Evolutionary conservation across 2,113 vertebrate species (phyloP), one percentile per base, ranked within the genome.

Genomic region (Gobiocypris rarus): DNA sequence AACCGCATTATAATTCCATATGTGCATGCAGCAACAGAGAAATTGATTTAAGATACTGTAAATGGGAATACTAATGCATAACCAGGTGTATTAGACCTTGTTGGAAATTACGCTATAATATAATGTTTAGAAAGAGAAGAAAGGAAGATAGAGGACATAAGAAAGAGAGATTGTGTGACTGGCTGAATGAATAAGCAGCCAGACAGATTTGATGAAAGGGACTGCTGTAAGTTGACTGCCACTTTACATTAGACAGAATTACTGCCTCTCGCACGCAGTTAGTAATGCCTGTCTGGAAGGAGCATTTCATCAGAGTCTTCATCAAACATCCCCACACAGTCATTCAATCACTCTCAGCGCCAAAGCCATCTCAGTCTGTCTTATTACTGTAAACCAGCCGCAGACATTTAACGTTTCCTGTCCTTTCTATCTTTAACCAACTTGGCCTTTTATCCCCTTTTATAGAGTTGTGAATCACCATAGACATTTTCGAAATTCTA

Each of bases 201-300:
- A 73, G 70, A 48, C 70, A 24, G 41, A 73, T 73, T 73, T 73
- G 70, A 73, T 48, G 38, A 73, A 73, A 48, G 11, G 24, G 41
- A 41, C 19, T 70, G 34, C 34, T 5, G 34, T n/a, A 41, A 70
- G 34, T 70, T 41, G 31, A 70, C 34, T 48, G 70, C 70, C 41
- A 73, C 38, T 73, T 73, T 73, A 48, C 70, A 73, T 73, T 45
- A 73, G 70, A 73, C 38, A 73, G 41, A 73, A 73, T 73, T 73
- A 73, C 41, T 14, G 70, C 70, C 70, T 48, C 41, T 24, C 10
- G 0, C n/a, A 24, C 58, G 26, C 38, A 73, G 69, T 45, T 45
- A 24, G 70, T 71, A 45, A 71, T 43, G 38, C 38, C 69, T 43
- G 38, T 71, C 69, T 71, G 69, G 70, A 73, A 73, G 69, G 41